Conservation (phyloP, 2,113 vertebrate species). For the Halcyon senegalensis region DNA sequence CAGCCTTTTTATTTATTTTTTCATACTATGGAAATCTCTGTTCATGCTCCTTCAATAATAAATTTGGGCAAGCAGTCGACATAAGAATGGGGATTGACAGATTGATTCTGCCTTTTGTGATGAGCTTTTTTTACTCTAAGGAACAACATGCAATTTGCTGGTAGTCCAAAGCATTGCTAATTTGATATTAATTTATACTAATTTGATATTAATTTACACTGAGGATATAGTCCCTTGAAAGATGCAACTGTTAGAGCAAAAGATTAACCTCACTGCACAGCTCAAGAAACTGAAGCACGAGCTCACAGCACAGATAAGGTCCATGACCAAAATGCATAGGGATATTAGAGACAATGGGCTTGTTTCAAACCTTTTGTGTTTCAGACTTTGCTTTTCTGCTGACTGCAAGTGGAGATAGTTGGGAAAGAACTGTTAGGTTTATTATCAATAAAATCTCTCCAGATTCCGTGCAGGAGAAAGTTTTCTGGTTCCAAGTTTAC, state of each 20-base stretch:
- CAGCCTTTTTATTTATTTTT: constrained; percentile 40
- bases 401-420: neutral
- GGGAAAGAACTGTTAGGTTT: neutral
- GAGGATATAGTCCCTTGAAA: neutral
- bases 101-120: neutral
- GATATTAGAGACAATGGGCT: neutral
- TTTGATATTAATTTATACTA: constrained; percentile 17
- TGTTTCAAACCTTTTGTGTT: neutral
- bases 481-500: neutral
- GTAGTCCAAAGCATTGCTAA: neutral
- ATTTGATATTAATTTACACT: neutral
- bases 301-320: neutral
- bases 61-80: neutral
- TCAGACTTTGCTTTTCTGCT: neutral
- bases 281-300: neutral
- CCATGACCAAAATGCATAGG: neutral
- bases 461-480: neutral
- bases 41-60: neutral
- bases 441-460: neutral
- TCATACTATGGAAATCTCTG: neutral
- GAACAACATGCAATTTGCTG: neutral
- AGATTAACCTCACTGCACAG: neutral
- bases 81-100: neutral
- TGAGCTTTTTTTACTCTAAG: neutral
- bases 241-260: neutral